A percentile compares a stretch with the other conserved stretches of the same genome.
These are phyloP conservation scores for Aldrovandia affinis DNA, from an alignment of 2,797 vertebrate genomes.

Conservation along the genomic window DNA sequence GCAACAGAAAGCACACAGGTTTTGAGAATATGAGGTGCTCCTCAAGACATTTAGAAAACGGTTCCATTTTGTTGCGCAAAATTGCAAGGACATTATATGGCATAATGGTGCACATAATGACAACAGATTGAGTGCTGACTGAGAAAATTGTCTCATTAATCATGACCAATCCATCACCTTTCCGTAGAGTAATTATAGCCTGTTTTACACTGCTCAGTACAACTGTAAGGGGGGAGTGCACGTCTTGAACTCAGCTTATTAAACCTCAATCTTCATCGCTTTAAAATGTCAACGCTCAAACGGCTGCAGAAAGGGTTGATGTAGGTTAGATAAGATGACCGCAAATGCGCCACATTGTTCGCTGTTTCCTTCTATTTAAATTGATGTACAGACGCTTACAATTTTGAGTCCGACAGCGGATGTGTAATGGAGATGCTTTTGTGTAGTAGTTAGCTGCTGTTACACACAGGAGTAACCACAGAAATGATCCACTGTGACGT, in stretches of 20 bases:
- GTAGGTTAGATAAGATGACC: not conserved
- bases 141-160: constrained; percentile 44
- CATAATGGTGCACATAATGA: constrained; percentile 40
- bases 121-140: constrained; percentile 45
- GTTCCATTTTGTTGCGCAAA: constrained; percentile 13
- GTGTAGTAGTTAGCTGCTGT: not conserved
- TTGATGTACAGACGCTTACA: not conserved
- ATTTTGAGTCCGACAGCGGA: not conserved
- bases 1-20: not conserved
- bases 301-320: not conserved
- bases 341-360: not conserved
- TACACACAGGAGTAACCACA: not conserved
- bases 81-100: constrained; percentile 39
- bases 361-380: constrained; percentile 9
- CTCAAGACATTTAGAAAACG: not conserved
- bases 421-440: not conserved
- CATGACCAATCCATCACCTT: constrained; percentile 30
- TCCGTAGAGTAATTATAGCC: constrained; percentile 23
- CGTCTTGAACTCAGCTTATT: not conserved
- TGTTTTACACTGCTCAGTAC: constrained; percentile 21
- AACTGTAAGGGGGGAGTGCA: not conserved
- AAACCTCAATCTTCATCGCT: not conserved
- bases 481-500: not conserved
- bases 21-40: not conserved
- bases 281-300: not conserved